Evolutionary conservation across 2,113 vertebrate species (phyloP).

Genomic region (Dipodomys ordii): DNA sequence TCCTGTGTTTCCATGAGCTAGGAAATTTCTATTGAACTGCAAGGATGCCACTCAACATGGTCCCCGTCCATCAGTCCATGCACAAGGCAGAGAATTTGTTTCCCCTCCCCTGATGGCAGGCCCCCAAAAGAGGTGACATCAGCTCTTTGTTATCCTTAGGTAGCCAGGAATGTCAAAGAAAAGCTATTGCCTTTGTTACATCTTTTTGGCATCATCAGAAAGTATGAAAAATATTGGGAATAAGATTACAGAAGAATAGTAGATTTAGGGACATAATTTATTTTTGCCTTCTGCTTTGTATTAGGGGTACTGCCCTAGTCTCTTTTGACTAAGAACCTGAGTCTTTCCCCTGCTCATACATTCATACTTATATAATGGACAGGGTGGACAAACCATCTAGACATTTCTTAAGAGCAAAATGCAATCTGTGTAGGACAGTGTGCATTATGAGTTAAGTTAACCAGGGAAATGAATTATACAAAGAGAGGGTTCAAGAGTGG

Average conservation of each 20-base stretch:
- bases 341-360: background rate
- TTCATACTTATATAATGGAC: background rate
- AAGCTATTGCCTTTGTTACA: background rate
- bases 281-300: background rate
- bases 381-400: background rate
- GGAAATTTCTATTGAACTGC: background rate
- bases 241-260: background rate
- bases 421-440: background rate
- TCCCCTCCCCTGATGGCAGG: background rate
- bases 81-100: background rate
- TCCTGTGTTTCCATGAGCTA: background rate
- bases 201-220: slow-evolving; percentile 27
- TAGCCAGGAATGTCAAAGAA: background rate
- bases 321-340: background rate
- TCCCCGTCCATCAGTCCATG: background rate
- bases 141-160: background rate
- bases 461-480: background rate
- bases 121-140: background rate
- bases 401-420: background rate
- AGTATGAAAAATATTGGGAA: background rate
- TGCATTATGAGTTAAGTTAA: background rate
- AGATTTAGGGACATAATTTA: background rate
- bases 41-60: background rate
- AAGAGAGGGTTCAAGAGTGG: too few species aligned
- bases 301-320: background rate